Evolutionary conservation across 2,888 invertebrate genomes (phyloP), one percentile per base, ranked within the genome.

Genomic region (Serrognathus titanus): DNA sequence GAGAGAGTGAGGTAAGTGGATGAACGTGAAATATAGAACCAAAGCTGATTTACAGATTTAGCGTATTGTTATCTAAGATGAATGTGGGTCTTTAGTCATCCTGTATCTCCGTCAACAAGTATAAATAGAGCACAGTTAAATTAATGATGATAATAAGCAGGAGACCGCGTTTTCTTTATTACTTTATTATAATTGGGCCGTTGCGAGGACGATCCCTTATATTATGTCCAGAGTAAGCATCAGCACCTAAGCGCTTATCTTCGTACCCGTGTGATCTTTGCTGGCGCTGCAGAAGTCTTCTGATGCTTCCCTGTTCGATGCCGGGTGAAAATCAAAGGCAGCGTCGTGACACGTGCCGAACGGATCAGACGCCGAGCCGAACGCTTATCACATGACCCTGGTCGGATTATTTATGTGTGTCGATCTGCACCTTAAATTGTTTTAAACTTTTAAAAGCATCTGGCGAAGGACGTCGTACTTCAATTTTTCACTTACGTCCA

Each of bases 41-140:
- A 62, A 66, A 66, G 64, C 66, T 66, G 68, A 68, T 66, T 65
- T 66, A 63, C 24, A 31, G 24, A 31, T 31, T 31, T 31, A 31
- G 24, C 64, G 66, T 65, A 66, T 69, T 67, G 67, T 68, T 66
- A 66, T 66, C 60, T 58, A 60, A 68, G 68, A 68, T 63, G 60
- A 66, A 69, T 69, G 66, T 61, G 60, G 52, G 60, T 63, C 63
- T 64, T 69, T 67, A 68, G 55, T 67, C 67, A 69, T 67, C 62
- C 65, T 64, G 65, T 66, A 65, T 59, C 62, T 56, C 53, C 58
- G 61, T 64, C 65, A 67, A 66, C 66, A 65, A 68, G 65, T 64
- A 67, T 68, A 68, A 68, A 67, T 68, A 66, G 66, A 63, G 52
- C 57, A 52, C 57, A 50, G 59, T 58, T 60, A 63, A 66, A 67